Conservation (phyloP, 2,888 invertebrate species). For the Nymphalis polychloros region DNA sequence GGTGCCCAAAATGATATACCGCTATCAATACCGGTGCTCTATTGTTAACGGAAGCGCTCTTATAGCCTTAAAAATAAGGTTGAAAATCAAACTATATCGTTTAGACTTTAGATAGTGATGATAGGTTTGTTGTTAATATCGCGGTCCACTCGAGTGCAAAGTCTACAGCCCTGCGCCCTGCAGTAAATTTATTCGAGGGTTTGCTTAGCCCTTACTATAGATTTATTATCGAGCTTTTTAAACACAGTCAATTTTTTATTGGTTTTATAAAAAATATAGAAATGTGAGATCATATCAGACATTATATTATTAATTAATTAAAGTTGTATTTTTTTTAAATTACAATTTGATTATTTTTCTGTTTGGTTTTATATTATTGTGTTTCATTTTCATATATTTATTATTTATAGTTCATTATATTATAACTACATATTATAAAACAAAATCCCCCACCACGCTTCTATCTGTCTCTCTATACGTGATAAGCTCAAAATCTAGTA, state of each 20-base stretch:
- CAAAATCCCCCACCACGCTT: too few species aligned
- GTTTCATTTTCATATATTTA: too few species aligned
- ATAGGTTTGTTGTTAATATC: conserved; percentile 35
- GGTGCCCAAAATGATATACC: conserved; percentile 28
- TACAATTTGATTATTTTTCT: too few species aligned
- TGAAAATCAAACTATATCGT: neutral
- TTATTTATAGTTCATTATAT: too few species aligned
- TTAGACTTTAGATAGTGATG: conserved; percentile 22
- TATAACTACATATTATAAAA: too few species aligned
- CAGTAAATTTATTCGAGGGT: conserved; percentile 39
- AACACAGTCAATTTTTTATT: neutral
- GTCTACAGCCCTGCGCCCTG: conserved; percentile 51
- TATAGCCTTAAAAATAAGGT: neutral
- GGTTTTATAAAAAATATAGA: too few species aligned
- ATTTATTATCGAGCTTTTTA: neutral
- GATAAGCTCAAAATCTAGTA: too few species aligned
- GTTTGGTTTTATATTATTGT: too few species aligned
- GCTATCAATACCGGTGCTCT: neutral
- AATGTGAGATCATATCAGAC: too few species aligned
- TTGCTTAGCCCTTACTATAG: conserved; percentile 36
- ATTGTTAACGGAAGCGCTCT: neutral
- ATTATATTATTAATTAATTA: too few species aligned
- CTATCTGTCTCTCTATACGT: too few species aligned
- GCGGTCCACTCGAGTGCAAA: conserved; percentile 57
- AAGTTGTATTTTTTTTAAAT: too few species aligned